Conservation (phyloP, 2,113 vertebrate genomes). For the Nansenia antarctica region DNA sequence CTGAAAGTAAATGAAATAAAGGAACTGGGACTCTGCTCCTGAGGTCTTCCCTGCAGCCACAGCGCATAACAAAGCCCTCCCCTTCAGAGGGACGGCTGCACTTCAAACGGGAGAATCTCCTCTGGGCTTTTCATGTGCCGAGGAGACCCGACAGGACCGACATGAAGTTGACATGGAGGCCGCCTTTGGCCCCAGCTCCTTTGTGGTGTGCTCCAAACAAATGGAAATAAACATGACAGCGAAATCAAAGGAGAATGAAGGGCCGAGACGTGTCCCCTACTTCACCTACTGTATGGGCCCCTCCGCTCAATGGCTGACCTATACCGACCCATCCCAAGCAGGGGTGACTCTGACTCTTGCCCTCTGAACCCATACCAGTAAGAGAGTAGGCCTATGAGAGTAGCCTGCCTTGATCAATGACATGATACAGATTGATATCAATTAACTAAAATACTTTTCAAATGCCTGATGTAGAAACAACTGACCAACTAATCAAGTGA, state of each 20-base stretch:
- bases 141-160: slow-evolving; percentile 35
- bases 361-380: not conserved
- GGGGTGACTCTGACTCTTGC: slow-evolving; percentile 17
- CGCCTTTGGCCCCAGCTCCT: slow-evolving; percentile 39
- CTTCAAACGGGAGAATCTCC: slow-evolving; percentile 53
- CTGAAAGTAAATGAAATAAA: slow-evolving; percentile 51
- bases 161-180: slow-evolving; percentile 37
- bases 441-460: not conserved
- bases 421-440: not conserved
- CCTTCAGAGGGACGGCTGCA: slow-evolving; percentile 24
- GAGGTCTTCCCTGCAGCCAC: slow-evolving; percentile 49
- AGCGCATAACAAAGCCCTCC: slow-evolving; percentile 54
- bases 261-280: slow-evolving; percentile 22
- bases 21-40: slow-evolving; percentile 41
- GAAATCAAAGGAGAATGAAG: slow-evolving; percentile 42
- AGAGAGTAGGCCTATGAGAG: not conserved
- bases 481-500: too few relatives aligned
- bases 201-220: slow-evolving; percentile 49
- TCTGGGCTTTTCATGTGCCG: slow-evolving; percentile 53
- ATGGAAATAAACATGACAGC: slow-evolving; percentile 51
- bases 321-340: slow-evolving; percentile 1
- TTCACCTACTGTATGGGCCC: slow-evolving; percentile 28
- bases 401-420: not conserved
- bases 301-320: slow-evolving; percentile 30
- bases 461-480: not conserved